A percentile compares a stretch with the other conserved stretches of the same genome.
phyloP scores from a whole-genome alignment of 2,113 vertebrate genomes.

The Chascanopsetta lugubris region DNA sequence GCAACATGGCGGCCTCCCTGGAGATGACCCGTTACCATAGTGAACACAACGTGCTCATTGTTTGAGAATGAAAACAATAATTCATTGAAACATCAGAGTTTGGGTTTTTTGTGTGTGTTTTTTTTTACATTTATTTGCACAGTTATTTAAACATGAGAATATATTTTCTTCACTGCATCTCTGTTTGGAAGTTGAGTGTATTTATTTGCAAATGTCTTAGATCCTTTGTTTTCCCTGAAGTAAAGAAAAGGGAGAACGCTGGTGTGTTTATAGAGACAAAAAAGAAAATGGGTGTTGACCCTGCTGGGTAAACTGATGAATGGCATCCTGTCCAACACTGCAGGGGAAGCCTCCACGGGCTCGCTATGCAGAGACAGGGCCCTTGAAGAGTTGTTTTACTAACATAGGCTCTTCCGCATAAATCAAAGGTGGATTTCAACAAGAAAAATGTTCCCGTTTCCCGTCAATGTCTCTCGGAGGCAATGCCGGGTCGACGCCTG shows the following conservation, averaged over 20 bases:
- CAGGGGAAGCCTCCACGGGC: conserved; percentile 19
- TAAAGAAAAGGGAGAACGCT: too few species aligned
- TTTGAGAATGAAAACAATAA: too few species aligned
- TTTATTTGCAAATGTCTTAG: neutral
- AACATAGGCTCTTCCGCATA: conserved; percentile 23
- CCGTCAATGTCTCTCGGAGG: conserved; percentile 21
- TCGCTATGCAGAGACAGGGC: conserved; percentile 31
- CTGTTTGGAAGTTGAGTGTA: conserved; percentile 7
- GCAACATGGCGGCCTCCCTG: too few species aligned
- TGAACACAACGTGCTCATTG: too few species aligned
- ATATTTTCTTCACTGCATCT: too few species aligned
- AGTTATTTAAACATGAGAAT: too few species aligned
- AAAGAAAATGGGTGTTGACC: conserved; percentile 31
- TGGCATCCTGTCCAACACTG: conserved; percentile 23
- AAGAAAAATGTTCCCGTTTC: conserved; percentile 28
- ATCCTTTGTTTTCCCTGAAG: too few species aligned
- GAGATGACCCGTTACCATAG: too few species aligned
- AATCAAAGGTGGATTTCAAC: conserved; percentile 54
- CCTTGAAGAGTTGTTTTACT: conserved; percentile 9
- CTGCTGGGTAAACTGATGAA: conserved; percentile 34
- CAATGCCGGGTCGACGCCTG: conserved; percentile 14
- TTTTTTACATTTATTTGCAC: too few species aligned
- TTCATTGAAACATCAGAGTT: too few species aligned
- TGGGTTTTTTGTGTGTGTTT: neutral
- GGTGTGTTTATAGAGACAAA: too few species aligned